phyloP scores from a whole-genome alignment of 2,888 invertebrate genomes.

The Villa cingulata region DNA sequence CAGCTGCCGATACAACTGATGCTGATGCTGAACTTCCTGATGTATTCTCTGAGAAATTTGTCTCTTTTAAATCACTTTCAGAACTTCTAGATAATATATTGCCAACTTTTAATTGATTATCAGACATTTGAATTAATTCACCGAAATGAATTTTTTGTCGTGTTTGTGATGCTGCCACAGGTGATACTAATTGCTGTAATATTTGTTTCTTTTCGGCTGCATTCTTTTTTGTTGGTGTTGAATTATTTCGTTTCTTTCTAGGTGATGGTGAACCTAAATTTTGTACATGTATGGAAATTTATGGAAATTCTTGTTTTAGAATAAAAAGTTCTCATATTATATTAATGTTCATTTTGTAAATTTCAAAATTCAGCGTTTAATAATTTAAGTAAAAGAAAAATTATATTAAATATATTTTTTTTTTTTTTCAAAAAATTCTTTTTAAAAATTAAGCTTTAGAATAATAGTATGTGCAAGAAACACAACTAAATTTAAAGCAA shows the following conservation, averaged over 20 bases:
- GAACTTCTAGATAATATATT: conserved; percentile 35
- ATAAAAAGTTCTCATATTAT: no score
- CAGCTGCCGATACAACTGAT: conserved; percentile 37
- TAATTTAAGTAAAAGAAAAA: no score
- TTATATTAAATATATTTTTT: no score
- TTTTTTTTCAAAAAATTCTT: no score
- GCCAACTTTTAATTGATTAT: conserved; percentile 38
- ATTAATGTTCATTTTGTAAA: no score
- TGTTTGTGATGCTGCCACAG: conserved; percentile 47
- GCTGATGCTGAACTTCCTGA: conserved; percentile 32
- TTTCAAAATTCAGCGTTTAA: no score
- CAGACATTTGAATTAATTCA: conserved; percentile 60
- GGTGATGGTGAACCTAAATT: conserved; percentile 60
- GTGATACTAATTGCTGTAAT: conserved; percentile 60
- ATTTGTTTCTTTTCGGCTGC: conserved; percentile 67
- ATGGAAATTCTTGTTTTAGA: no score
- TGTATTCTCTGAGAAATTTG: conserved; percentile 44
- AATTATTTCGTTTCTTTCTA: conserved; percentile 64
- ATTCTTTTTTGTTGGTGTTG: conserved; percentile 62
- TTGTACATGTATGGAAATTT: no score
- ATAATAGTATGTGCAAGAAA: no score
- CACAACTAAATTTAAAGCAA: no score
- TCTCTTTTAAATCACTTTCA: conserved; percentile 42
- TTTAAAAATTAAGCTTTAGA: no score
- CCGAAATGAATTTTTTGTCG: conserved; percentile 44